Conservation (phyloP, 2,797 vertebrate genomes). For the Hypotaenidia philippensis region DNA sequence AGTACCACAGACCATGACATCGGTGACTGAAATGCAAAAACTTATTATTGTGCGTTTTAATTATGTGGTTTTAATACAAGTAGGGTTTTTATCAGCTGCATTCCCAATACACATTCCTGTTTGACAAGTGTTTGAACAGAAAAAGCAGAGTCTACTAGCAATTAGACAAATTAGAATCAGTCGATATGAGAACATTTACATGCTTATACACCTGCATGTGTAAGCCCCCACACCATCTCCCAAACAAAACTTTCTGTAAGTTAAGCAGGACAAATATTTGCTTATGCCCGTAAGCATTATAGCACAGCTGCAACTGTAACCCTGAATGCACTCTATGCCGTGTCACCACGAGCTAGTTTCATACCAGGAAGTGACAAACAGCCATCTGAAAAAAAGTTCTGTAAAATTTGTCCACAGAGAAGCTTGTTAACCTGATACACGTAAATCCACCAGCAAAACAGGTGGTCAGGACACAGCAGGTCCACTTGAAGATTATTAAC, state of each 20-base stretch:
- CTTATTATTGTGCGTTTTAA: not conserved
- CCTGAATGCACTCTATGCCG: not conserved
- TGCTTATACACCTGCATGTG: fast-evolving
- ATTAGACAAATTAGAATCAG: not conserved
- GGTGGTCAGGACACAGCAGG: not conserved
- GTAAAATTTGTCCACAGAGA: not conserved
- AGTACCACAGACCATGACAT: not conserved
- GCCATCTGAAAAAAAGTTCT: not conserved
- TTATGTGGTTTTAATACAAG: not conserved
- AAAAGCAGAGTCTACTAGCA: not conserved
- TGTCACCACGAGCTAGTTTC: not conserved
- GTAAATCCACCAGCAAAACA: not conserved
- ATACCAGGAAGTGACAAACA: conserved; percentile 31
- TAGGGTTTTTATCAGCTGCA: not conserved
- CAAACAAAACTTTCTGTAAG: not conserved
- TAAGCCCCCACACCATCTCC: not conserved
- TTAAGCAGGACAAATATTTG: not conserved
- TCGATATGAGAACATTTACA: not conserved
- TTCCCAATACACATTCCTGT: not conserved
- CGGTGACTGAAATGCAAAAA: not conserved
- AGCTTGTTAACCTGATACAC: not conserved
- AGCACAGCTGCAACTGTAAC: not conserved
- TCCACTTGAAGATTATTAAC: not conserved
- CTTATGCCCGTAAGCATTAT: not conserved
- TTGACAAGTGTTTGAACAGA: not conserved